Evolutionary conservation across 2,797 vertebrate species (phyloP).

Genomic region (Sebastes miniatus): DNA sequence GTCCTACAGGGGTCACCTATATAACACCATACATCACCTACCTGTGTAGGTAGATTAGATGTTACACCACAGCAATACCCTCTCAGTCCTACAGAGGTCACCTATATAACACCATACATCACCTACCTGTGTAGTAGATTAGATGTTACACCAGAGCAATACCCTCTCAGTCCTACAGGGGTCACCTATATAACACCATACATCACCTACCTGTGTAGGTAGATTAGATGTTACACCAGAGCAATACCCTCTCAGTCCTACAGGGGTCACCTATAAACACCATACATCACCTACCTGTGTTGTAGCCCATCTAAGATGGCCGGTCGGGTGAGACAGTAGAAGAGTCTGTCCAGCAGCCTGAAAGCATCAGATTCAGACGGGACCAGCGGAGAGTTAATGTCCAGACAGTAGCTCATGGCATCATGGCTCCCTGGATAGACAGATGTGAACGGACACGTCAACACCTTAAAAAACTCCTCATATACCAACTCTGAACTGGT

Average conservation of each 20-base stretch:
- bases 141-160: background rate
- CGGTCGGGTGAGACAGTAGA: conserved; percentile 84
- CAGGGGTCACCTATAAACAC: too few species aligned
- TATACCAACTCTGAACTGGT: too few species aligned
- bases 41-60: too few species aligned
- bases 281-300: conserved; percentile 84
- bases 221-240: too few species aligned
- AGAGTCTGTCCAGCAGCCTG: conserved; percentile 77
- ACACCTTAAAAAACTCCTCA: too few species aligned
- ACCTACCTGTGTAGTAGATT: too few species aligned
- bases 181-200: background rate
- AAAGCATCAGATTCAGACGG: conserved; percentile 79
- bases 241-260: too few species aligned
- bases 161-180: background rate
- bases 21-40: too few species aligned
- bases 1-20: background rate
- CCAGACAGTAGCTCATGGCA: conserved; percentile 94
- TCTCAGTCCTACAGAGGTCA: background rate
- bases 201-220: too few species aligned
- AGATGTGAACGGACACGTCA: background rate
- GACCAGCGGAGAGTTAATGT: conserved; percentile 84
- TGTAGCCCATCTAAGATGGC: conserved; percentile 88
- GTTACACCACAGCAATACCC: background rate
- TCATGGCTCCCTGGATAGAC: conserved; percentile 84
- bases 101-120: too few species aligned